phyloP scores from a whole-genome alignment of 2,888 invertebrate species.

The Drosophila trichaetosa region DNA sequence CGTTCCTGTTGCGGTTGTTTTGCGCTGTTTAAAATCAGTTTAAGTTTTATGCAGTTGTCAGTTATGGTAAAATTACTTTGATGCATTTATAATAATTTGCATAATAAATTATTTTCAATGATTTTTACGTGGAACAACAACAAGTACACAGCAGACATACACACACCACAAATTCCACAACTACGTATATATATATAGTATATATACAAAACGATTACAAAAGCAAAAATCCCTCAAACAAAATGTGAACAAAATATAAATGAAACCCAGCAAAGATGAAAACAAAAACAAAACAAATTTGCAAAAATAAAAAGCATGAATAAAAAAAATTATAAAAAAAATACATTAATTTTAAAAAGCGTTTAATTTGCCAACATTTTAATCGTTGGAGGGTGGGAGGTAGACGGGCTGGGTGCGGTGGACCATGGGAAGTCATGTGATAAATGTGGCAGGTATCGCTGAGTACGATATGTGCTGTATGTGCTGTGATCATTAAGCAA shows the following conservation, averaged over 20 bases:
- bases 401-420: background rate
- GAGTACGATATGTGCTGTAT: conserved; percentile 15
- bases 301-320: conserved; percentile 62
- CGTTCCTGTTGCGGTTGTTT: conserved; percentile 57
- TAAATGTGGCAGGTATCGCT: conserved; percentile 53
- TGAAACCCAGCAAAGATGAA: conserved; percentile 53
- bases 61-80: conserved; percentile 72
- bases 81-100: conserved; percentile 78
- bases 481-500: conserved; percentile 69
- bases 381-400: conserved; percentile 26
- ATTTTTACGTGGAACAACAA: conserved; percentile 55
- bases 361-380: conserved; percentile 73
- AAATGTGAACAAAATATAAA: conserved; percentile 57
- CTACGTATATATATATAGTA: conserved; percentile 35
- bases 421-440: conserved; percentile 42
- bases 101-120: conserved; percentile 78
- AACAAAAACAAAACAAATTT: conserved; percentile 56
- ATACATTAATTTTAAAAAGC: conserved; percentile 77
- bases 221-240: conserved; percentile 62
- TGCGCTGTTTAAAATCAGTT: conserved; percentile 72
- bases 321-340: conserved; percentile 60
- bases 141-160: conserved; percentile 24
- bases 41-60: conserved; percentile 66
- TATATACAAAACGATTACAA: conserved; percentile 50
- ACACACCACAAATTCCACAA: conserved; percentile 21